phyloP scores from a whole-genome alignment of 2,888 invertebrate genomes.

The Graphium colonna region DNA sequence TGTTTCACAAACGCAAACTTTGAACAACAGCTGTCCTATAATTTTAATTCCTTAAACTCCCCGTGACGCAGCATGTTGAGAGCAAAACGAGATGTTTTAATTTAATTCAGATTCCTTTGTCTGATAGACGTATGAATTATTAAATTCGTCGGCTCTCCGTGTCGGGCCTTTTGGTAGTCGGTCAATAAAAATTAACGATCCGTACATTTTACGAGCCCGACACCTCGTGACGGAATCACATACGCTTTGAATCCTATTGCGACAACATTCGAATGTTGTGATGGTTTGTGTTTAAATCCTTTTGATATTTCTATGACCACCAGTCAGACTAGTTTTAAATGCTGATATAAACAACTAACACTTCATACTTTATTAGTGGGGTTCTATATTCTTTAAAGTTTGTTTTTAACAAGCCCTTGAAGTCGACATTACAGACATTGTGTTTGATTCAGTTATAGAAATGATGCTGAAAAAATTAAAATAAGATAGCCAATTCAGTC shows the following conservation, averaged over 20 bases:
- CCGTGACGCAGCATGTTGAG: too few species aligned
- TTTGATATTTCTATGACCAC: not conserved
- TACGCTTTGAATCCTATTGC: conserved; percentile 15
- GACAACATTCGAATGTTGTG: conserved; percentile 8
- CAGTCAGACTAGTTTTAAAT: conserved; percentile 6
- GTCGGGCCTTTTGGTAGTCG: conserved; percentile 14
- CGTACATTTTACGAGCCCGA: conserved; percentile 19
- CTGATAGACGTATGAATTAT: conserved; percentile 19
- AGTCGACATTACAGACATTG: too few species aligned
- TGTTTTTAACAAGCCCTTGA: too few species aligned
- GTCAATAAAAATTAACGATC: conserved; percentile 24
- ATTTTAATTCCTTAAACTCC: too few species aligned
- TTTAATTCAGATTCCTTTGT: conserved; percentile 11
- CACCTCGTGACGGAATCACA: conserved; percentile 19
- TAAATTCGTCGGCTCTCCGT: conserved; percentile 14
- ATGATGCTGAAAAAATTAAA: too few species aligned
- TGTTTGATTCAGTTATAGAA: too few species aligned
- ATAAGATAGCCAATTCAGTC: too few species aligned
- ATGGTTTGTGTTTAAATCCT: not conserved
- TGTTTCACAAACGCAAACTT: too few species aligned
- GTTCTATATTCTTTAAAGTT: too few species aligned
- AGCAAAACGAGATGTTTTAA: not conserved
- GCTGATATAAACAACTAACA: not conserved
- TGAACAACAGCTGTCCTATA: too few species aligned
- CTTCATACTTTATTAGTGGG: not conserved